Evolutionary conservation across 2,888 invertebrate genomes (phyloP).

Genomic region (Dioctria rufipes): DNA sequence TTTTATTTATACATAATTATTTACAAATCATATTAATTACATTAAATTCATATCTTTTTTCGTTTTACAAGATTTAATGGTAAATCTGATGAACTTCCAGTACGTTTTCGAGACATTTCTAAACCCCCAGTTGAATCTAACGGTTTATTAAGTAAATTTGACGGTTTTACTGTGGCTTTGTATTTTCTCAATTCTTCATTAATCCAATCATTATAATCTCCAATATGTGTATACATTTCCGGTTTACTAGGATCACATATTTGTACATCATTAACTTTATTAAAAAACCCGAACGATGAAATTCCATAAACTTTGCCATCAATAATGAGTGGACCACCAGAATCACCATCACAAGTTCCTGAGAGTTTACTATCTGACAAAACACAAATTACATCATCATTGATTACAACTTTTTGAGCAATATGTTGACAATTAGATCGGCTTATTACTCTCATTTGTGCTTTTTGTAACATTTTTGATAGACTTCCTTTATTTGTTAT

Average conservation of each 20-base stretch:
- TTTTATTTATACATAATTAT: too few relatives aligned
- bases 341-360: slow-evolving; percentile 17
- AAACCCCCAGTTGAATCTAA: too few relatives aligned
- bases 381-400: not conserved
- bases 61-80: too few relatives aligned
- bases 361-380: not conserved
- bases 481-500: not conserved
- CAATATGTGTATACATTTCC: not conserved
- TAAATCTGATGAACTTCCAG: too few relatives aligned
- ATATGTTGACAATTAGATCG: not conserved
- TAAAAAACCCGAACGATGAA: not conserved
- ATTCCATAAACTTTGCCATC: slow-evolving; percentile 10
- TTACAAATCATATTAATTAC: too few relatives aligned
- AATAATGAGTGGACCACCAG: slow-evolving; percentile 7
- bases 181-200: not conserved
- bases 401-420: not conserved
- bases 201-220: not conserved
- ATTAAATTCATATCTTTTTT: too few relatives aligned
- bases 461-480: not conserved
- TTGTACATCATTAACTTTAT: not conserved
- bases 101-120: too few relatives aligned
- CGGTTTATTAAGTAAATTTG: too few relatives aligned
- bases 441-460: not conserved
- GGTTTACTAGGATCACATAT: not conserved
- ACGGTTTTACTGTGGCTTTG: too few relatives aligned